phyloP scores from a whole-genome alignment of 1,140 invertebrate genomes.

The Calosoma granatense region DNA sequence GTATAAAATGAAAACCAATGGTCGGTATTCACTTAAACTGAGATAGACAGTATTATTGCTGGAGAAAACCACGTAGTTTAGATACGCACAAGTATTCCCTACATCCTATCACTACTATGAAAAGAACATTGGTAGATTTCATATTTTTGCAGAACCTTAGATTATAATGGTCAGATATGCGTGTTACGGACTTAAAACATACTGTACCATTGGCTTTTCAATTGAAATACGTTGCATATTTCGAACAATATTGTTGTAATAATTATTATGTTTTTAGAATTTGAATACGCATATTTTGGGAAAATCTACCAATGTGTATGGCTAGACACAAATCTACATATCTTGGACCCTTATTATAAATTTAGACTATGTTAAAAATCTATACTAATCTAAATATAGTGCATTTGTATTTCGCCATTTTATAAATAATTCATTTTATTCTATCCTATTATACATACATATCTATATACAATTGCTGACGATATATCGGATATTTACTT shows the following conservation, averaged over 20 bases:
- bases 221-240: too few relatives aligned
- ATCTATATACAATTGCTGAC: too few relatives aligned
- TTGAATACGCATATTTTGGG: not conserved
- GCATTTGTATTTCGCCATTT: not conserved
- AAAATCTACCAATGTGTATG: conserved; percentile 3
- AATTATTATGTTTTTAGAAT: not conserved
- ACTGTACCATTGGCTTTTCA: too few relatives aligned
- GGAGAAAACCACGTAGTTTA: not conserved
- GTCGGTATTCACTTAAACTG: too few relatives aligned
- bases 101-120: too few relatives aligned
- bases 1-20: too few relatives aligned
- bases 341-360: not conserved
- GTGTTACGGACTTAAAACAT: too few relatives aligned
- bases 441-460: not conserved
- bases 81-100: not conserved
- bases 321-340: not conserved
- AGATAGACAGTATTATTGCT: not conserved
- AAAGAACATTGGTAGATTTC: not conserved
- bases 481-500: too few relatives aligned
- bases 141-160: too few relatives aligned
- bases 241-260: too few relatives aligned
- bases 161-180: too few relatives aligned
- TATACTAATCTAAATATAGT: not conserved
- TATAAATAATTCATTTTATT: not conserved
- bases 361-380: not conserved